These are phyloP conservation scores for Chydorus sphaericus DNA, from an alignment of 2,888 invertebrate species.

Conservation along the genomic window DNA sequence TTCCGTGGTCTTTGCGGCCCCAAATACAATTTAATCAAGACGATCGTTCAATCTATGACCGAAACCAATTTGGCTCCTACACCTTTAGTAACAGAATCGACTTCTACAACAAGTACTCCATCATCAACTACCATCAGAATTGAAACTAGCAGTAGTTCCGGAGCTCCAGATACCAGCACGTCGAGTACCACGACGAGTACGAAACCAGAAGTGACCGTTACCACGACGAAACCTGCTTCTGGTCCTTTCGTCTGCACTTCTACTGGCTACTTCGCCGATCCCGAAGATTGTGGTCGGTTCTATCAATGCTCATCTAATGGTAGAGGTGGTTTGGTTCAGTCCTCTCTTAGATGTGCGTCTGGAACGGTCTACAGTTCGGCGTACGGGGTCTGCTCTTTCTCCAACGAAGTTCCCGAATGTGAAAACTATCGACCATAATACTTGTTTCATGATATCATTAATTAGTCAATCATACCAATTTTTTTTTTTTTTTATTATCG, in stretches of 20 bases:
- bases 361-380: conserved; percentile 19
- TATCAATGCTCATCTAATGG: conserved; percentile 18
- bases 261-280: conserved; percentile 16
- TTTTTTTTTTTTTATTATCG: too few relatives aligned
- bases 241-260: neutral
- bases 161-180: neutral
- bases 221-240: neutral
- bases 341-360: conserved; percentile 17
- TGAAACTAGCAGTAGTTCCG: neutral
- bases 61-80: conserved; percentile 7
- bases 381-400: conserved; percentile 17
- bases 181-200: neutral
- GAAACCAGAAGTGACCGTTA: neutral
- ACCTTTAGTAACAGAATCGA: neutral
- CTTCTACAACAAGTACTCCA: conserved; percentile 4
- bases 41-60: conserved; percentile 35
- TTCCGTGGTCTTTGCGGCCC: conserved; percentile 43
- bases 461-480: too few relatives aligned
- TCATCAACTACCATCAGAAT: neutral
- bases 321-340: conserved; percentile 16
- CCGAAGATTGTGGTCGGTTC: conserved; percentile 19
- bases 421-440: too few relatives aligned
- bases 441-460: too few relatives aligned
- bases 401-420: conserved; percentile 17
- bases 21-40: conserved; percentile 42